phyloP scores from a whole-genome alignment of 2,113 vertebrate genomes.

The Blennius ocellaris region DNA sequence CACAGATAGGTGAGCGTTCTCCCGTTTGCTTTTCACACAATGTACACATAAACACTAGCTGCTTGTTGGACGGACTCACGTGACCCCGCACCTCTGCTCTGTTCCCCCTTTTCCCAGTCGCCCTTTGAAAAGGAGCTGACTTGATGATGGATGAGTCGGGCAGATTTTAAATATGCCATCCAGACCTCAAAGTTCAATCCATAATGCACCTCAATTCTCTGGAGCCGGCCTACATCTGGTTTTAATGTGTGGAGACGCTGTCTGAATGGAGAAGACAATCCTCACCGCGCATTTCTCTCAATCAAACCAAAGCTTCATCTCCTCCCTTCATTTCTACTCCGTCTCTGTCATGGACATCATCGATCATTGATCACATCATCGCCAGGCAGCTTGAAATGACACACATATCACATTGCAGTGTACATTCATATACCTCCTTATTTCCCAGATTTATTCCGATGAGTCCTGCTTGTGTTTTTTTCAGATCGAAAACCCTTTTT shows the following conservation, averaged over 20 bases:
- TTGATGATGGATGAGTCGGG: constrained; percentile 66
- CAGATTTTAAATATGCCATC: constrained; percentile 69
- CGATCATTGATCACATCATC: constrained; percentile 7
- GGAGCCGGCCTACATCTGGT: constrained; percentile 72
- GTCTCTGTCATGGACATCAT: constrained; percentile 15
- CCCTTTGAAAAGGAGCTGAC: constrained; percentile 33
- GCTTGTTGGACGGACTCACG: constrained; percentile 35
- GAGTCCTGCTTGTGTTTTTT: too few relatives aligned
- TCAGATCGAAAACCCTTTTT: too few relatives aligned
- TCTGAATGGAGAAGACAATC: constrained; percentile 20
- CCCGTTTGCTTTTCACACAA: constrained; percentile 72
- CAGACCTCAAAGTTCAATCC: constrained; percentile 50
- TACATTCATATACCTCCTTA: too few relatives aligned
- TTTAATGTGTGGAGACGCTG: constrained; percentile 72
- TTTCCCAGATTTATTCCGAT: too few relatives aligned
- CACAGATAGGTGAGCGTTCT: constrained; percentile 70
- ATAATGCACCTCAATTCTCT: constrained; percentile 51
- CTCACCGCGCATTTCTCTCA: constrained; percentile 15
- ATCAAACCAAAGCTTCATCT: constrained; percentile 15
- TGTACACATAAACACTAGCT: constrained; percentile 51
- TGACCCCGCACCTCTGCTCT: constrained; percentile 29
- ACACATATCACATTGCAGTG: too few relatives aligned
- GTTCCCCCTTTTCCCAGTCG: neutral
- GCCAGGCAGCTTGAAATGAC: neutral
- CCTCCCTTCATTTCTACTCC: constrained; percentile 3